These are phyloP conservation scores for Eustalomyia histrio DNA, from an alignment of 2,888 invertebrate genomes.

Conservation along the genomic window DNA sequence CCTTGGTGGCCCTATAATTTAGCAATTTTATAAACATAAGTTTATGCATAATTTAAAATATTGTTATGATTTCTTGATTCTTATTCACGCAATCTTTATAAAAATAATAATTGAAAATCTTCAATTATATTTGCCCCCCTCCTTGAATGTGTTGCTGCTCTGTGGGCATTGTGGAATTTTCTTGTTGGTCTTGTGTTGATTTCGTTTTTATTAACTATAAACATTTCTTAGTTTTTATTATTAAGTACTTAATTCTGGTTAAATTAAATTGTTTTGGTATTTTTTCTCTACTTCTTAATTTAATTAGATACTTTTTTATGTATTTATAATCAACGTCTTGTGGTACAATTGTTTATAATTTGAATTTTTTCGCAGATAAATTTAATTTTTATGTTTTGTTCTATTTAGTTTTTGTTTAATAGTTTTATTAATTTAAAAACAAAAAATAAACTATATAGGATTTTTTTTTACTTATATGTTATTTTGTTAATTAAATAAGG, in stretches of 20 bases:
- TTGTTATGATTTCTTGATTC: conserved; percentile 39
- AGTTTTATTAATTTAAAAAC: neutral
- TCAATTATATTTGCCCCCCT: conserved; percentile 6
- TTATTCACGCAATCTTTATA: conserved; percentile 48
- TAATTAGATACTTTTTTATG: conserved; percentile 1
- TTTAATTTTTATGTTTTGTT: neutral
- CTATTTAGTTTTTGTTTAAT: neutral
- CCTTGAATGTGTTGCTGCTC: neutral
- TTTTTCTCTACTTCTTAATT: neutral
- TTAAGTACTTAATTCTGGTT: conserved; percentile 38
- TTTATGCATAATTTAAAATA: conserved; percentile 40
- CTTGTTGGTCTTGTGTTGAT: neutral
- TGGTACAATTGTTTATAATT: neutral
- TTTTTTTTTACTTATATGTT: neutral
- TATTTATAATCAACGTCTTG: neutral
- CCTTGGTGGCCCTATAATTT: conserved; percentile 51
- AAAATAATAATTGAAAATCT: conserved; percentile 14
- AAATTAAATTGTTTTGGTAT: conserved; percentile 8
- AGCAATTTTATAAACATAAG: conserved; percentile 43
- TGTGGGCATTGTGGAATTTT: conserved; percentile 1
- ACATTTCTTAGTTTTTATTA: conserved; percentile 30
- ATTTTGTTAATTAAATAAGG: neutral
- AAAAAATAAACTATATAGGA: no score
- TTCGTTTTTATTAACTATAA: conserved; percentile 5
- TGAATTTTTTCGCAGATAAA: neutral